Base-by-base conservation (phyloP, 2,888 invertebrate species). In the Drosophila multiciliata region DNA sequence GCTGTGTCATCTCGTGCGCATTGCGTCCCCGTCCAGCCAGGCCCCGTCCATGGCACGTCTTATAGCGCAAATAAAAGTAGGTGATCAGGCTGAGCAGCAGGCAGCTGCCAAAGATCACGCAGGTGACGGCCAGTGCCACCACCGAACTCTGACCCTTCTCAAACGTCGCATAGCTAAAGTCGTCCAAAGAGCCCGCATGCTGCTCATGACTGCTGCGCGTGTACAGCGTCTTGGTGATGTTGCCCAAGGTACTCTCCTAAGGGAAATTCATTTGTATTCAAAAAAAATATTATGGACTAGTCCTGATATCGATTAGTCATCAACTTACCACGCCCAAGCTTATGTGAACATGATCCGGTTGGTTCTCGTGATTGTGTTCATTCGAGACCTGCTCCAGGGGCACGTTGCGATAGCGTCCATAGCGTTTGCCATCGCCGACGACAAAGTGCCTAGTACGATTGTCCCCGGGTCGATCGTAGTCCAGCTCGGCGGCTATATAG, bases 401-500 rank as follows among this genome's bases (percentile, higher is more conserved):
- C 3, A 95, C 96, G 94, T 98, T 98, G 79, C 94, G 95, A 90
- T 95, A 97, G 0, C 95, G 95, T 74, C 96, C 96, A 90, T 97
- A 97, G 5, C 93, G 94, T 72, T 94, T 94, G 12, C 95, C 95
- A 92, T 98, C 96, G 7, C 98, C 98, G 52, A 98, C 95, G 1
- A 94, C 94, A 92, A 98, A 98, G 61, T 94, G 94, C 80, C 94
- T 94, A 50, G 95, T 93, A 12, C 95, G 94, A 73, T 95, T 94
- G 59, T 91, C 90, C 9, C 87, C 87, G 3, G 87, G 80, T 0
- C 82, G 78, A 78, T 95, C 94, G 29, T 96, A 95, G 63, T 95
- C 94, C 70, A 98, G 93, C 92, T 97, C 96, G 0, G 97, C 98
- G 8, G 97, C 95, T 36, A 98, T 96, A 90, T 98, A 98, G 91